Base-by-base conservation (phyloP, 2,888 invertebrate species). In the Onchidella celtica region DNA sequence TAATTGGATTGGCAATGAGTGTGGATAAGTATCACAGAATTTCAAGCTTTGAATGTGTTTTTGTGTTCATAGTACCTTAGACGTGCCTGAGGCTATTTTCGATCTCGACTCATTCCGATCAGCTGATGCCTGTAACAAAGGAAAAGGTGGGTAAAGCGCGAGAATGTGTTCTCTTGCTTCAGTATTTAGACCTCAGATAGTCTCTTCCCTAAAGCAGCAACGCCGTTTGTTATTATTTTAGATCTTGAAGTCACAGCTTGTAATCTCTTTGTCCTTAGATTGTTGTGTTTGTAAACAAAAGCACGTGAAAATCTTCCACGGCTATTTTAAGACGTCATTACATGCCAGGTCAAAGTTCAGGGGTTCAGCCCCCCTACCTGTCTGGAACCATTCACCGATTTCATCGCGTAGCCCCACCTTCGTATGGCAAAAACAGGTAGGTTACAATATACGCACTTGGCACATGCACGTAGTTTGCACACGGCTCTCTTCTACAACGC, bases 271-370 rank as follows among this genome's bases (percentile, higher is more conserved):
- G n/a, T n/a, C n/a, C n/a, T n/a, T n/a, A n/a, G n/a, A n/a, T n/a
- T n/a, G n/a, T 36, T n/a, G n/a, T 74, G 80, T 82, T 83, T 84
- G 85, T 84, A 83, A 86, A 85, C 84, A 86, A 63, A 63, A 70
- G 70, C 84, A 84, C 85, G 85, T 86, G 86, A 83, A 82, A 38
- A 14, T 17, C 38, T 36, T 57, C 32, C n/a, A 9, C 14, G 17
- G 68, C 77, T 68, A 69, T 61, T 79, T 79, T 66, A n/a, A 76
- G 76, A 61, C 32, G 27, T 1, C 6, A 40, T 11, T 63, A 32
- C 65, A 17, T 11, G 11, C 21, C n/a, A 66, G 65, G 76, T 76
- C 21, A 66, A 21, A 66, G 63, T 38, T 65, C 47, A 76, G 0
- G 14, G 32, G 57, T 61, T 29, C 38, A 36, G 38, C 27, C 6